Conservation (phyloP, 2,113 vertebrate genomes). For the Nesospiza acunhae region DNA sequence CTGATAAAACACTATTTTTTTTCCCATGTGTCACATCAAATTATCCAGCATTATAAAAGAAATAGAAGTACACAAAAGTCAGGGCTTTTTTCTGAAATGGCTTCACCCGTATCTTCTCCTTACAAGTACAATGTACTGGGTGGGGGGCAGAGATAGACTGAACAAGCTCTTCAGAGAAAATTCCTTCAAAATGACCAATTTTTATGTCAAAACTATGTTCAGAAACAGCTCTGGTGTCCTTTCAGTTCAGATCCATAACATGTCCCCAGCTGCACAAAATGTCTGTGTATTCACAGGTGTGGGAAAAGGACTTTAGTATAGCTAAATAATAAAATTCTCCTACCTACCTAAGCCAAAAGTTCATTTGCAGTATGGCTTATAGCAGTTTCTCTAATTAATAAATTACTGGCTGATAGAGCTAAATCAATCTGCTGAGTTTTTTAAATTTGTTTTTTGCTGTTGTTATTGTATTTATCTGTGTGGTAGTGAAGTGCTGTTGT, state of each 20-base stretch:
- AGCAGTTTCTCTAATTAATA: not conserved
- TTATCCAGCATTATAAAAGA: conserved; percentile 41
- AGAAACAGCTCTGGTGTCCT: not conserved
- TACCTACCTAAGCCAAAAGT: not conserved
- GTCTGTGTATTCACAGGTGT: not conserved
- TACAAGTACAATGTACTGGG: conserved; percentile 16
- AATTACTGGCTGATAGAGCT: not conserved
- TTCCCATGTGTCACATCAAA: conserved; percentile 4
- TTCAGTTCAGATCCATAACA: not conserved
- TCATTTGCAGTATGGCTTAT: not conserved
- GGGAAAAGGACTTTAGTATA: not conserved
- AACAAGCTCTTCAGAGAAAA: not conserved
- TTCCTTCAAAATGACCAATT: conserved; percentile 14
- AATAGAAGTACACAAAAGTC: conserved; percentile 45
- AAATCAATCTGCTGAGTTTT: not conserved
- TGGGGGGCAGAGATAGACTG: not conserved
- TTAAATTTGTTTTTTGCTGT: not conserved
- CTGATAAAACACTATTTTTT: conserved; percentile 44
- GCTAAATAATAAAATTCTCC: not conserved
- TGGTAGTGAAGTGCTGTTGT: not conserved
- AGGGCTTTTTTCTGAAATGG: conserved; percentile 9
- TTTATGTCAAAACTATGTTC: not conserved
- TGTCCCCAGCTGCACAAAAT: not conserved
- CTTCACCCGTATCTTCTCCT: not conserved
- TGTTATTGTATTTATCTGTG: not conserved